Evolutionary conservation across 92 coral and sea anemone species (phyloP), one percentile per base, ranked within the genome.

Genomic region (Metridium senile): DNA sequence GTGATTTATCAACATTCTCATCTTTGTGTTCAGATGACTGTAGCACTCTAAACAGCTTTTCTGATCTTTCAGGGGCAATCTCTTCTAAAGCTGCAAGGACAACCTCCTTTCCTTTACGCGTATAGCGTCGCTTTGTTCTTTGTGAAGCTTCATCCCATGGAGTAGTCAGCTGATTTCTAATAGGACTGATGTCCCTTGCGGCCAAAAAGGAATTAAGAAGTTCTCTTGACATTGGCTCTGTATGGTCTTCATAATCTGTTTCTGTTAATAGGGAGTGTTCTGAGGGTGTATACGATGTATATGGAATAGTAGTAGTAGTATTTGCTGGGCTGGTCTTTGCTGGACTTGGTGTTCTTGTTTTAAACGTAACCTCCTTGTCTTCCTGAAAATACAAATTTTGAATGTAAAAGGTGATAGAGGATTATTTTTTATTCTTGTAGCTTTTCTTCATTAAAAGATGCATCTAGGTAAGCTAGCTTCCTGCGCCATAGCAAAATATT

Each of bases 131-230:
- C 71, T 79, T 85, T 21, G 89, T 85, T 66, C 85, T 75, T 45
- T 79, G 76, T 17, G 89, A 74, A 79, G 89, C 85, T 59, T 79
- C 77, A 35, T 64, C 77, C 85, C 85, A 85, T 1, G 89, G 85
- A 27, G 35, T 58, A 20, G 62, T 64, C 77, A 85, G 83, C 47
- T 74, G 71, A 75, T 79, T 26, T 58, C 89, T 83, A 49, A 85
- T 74, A 57, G 89, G 81, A 79, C 89, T 85, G 27, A 80, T 58
- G 74, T 80, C 85, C 65, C 89, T 79, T 71, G 85, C 34, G 26
- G 82, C 89, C 54, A 85, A 73, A 62, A 85, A 80, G 52, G 69
- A 16, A 54, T 85, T 85, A 26, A 79, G 89, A 3, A 9, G 1
- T 29, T 65, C 70, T 33, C 0, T 45, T 49, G 62, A 32, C 18